Evolutionary conservation across 2,113 vertebrate genomes (phyloP).

Genomic region (Dolichotis patagonum): DNA sequence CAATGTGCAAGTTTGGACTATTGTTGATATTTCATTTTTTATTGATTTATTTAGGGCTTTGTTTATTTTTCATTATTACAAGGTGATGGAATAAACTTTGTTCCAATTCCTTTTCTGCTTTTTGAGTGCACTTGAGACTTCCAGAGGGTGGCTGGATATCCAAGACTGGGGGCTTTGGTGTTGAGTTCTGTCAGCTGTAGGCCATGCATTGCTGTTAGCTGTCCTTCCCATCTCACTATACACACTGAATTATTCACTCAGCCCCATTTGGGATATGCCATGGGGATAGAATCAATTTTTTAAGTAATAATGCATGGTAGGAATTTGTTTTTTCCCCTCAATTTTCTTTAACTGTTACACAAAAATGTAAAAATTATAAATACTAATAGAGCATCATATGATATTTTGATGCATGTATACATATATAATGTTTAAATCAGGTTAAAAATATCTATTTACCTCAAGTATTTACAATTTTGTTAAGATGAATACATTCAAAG

Average conservation of each 20-base stretch:
- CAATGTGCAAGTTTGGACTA: neutral
- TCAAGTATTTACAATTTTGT: neutral
- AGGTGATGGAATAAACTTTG: neutral
- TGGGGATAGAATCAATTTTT: neutral
- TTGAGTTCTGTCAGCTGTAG: neutral
- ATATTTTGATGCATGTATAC: neutral
- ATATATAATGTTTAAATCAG: neutral
- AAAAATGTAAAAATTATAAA: neutral
- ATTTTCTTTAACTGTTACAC: neutral
- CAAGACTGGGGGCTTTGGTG: neutral
- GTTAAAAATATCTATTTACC: neutral
- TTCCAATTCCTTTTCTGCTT: neutral
- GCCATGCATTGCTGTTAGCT: neutral
- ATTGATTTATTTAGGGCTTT: neutral
- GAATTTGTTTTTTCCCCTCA: neutral
- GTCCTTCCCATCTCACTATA: fast-evolving
- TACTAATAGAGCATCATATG: no score
- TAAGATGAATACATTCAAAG: neutral
- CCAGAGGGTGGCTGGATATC: neutral
- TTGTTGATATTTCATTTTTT: neutral
- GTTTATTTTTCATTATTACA: neutral
- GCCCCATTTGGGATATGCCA: no score
- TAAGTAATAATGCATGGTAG: neutral
- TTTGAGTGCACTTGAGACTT: neutral
- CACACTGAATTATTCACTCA: neutral